Evolutionary conservation across 2,888 invertebrate genomes (phyloP).

Genomic region (Tachystola acroxantha): DNA sequence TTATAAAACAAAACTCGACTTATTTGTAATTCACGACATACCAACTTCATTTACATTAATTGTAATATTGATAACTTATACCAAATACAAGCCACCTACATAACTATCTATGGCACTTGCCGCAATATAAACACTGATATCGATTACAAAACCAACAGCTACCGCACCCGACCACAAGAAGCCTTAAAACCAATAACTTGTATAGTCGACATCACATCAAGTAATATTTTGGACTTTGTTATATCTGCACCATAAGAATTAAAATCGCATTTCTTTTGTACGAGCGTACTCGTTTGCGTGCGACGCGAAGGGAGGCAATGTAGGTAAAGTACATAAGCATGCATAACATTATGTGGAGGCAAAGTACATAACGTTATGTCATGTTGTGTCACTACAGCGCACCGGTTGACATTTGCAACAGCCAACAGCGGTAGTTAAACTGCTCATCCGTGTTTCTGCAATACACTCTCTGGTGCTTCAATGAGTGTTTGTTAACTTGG

Average conservation of each 20-base stretch:
- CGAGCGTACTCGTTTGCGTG: constrained; percentile 18
- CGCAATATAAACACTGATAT: not conserved
- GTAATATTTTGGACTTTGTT: too few species aligned
- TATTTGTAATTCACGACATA: too few species aligned
- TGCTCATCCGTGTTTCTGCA: constrained; percentile 35
- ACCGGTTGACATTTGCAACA: constrained; percentile 64
- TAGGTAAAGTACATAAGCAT: constrained; percentile 4
- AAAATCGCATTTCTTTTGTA: not conserved
- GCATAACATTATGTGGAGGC: not conserved
- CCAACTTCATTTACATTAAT: too few species aligned
- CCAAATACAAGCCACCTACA: too few species aligned
- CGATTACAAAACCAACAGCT: not conserved
- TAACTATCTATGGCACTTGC: too few species aligned
- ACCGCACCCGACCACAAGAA: not conserved
- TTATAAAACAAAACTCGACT: too few species aligned
- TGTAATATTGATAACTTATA: too few species aligned
- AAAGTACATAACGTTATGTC: constrained; percentile 26
- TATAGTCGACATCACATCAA: too few species aligned
- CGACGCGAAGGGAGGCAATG: constrained; percentile 5
- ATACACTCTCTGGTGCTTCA: constrained; percentile 17
- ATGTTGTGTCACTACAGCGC: constrained; percentile 44
- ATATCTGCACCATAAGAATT: too few species aligned
- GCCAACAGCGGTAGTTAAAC: constrained; percentile 22
- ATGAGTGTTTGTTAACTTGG: constrained; percentile 8
- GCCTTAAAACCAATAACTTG: not conserved